Evolutionary conservation across 2,888 invertebrate genomes (phyloP).

Genomic region (Drosophila recens): DNA sequence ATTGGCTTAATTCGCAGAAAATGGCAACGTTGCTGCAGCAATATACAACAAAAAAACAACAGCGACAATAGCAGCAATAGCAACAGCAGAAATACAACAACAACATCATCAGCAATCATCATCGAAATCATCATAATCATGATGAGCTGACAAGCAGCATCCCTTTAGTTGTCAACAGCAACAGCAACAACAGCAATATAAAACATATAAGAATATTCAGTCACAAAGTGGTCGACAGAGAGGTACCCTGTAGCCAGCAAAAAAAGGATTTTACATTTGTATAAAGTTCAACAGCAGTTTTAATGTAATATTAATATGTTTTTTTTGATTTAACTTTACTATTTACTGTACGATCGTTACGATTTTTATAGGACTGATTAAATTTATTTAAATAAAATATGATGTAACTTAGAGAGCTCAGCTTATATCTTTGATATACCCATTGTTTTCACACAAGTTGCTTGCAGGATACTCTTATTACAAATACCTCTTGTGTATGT

Average conservation of each 20-base stretch:
- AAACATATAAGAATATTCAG: conserved; percentile 4
- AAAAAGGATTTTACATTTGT: not conserved
- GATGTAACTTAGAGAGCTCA: too few relatives aligned
- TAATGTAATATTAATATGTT: not conserved
- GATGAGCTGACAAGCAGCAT: conserved; percentile 32
- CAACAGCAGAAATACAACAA: conserved; percentile 28
- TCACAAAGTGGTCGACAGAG: not conserved
- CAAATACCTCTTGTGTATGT: conserved; percentile 37
- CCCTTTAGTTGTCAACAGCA: conserved; percentile 48
- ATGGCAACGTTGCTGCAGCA: conserved; percentile 59
- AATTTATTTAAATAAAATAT: too few relatives aligned
- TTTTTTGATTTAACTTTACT: too few relatives aligned
- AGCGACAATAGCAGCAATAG: conserved; percentile 9
- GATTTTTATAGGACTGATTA: too few relatives aligned
- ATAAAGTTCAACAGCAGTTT: not conserved
- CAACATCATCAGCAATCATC: conserved; percentile 35
- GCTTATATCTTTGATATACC: not conserved
- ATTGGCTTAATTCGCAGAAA: conserved; percentile 77
- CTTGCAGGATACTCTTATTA: not conserved
- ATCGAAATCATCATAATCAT: conserved; percentile 44
- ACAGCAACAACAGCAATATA: conserved; percentile 39
- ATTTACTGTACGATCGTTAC: too few relatives aligned
- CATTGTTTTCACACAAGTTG: not conserved
- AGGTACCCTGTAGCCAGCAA: conserved; percentile 1
- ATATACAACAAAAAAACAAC: conserved; percentile 17